Percentiles rank a stretch among this genome's conserved stretches.
These are phyloP conservation scores for Parotocinclus haroldoi DNA, from an alignment of 2,797 vertebrate species.

Conservation along the genomic window DNA sequence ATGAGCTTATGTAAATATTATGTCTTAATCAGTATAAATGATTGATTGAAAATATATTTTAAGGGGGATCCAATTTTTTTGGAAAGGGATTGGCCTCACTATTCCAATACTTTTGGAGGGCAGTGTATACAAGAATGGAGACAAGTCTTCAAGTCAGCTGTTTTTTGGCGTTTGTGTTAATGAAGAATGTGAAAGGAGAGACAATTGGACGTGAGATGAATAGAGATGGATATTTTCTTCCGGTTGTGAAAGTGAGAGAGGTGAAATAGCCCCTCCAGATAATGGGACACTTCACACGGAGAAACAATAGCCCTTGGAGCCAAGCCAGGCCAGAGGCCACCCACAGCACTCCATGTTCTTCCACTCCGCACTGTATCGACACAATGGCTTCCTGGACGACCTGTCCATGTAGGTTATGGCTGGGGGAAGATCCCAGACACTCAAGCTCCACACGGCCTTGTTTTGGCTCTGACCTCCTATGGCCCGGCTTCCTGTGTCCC, in stretches of 20 bases:
- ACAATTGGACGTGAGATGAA: no score
- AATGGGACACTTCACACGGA: conserved; percentile 46
- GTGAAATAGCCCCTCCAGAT: conserved; percentile 40
- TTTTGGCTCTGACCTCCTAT: conserved; percentile 30
- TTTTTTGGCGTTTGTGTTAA: no score
- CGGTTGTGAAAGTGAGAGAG: conserved; percentile 41
- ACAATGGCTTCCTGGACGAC: conserved; percentile 46
- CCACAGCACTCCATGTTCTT: conserved; percentile 20
- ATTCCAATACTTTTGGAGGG: no score
- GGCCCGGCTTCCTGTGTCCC: conserved; percentile 33
- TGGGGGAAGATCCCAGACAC: conserved; percentile 30
- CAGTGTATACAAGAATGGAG: no score
- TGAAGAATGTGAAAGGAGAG: no score
- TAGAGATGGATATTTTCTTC: background rate
- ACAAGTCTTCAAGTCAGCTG: no score
- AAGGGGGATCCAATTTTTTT: no score
- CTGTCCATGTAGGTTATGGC: conserved; percentile 28
- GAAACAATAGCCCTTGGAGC: conserved; percentile 43
- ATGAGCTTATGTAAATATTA: no score
- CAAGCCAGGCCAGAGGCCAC: conserved; percentile 26
- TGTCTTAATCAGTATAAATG: no score
- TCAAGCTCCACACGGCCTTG: conserved; percentile 14
- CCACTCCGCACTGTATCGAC: conserved; percentile 41
- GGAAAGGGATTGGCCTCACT: no score
- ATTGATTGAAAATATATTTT: no score